These are phyloP conservation scores for Cyanistes caeruleus DNA, from an alignment of 2,113 vertebrate genomes.

Conservation along the genomic window DNA sequence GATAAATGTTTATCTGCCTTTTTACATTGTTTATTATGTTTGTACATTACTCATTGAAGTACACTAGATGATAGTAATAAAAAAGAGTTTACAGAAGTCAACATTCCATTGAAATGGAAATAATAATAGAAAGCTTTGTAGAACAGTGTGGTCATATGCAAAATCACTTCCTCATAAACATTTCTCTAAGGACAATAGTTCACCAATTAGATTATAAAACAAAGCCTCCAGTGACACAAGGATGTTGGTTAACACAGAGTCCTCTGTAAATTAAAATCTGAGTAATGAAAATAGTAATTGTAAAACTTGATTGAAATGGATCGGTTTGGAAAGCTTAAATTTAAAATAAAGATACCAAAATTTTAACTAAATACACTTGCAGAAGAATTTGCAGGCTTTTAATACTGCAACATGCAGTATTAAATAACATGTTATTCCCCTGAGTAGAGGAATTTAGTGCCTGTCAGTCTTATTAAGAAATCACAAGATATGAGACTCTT, in stretches of 20 bases:
- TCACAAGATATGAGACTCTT: not conserved
- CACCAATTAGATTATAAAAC: not conserved
- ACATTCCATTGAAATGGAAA: not conserved
- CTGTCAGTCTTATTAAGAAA: not conserved
- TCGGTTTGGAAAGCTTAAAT: not conserved
- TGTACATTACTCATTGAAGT: not conserved
- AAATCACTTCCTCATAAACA: not conserved
- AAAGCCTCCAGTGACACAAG: not conserved
- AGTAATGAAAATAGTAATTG: not conserved
- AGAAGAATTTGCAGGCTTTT: not conserved
- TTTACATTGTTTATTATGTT: not conserved
- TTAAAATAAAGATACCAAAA: not conserved
- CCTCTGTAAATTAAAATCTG: not conserved
- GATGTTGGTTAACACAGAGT: not conserved
- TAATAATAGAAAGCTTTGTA: not conserved
- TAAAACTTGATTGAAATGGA: not conserved
- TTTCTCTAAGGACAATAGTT: not conserved
- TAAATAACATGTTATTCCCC: not conserved
- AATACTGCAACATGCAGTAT: not conserved
- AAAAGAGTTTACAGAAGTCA: not conserved
- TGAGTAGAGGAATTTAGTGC: not conserved
- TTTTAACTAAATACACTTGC: not conserved
- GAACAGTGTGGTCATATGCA: not conserved
- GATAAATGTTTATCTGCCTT: not conserved
- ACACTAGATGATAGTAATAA: not conserved